Conservation (phyloP, 1,140 invertebrate genomes). For the Cyrtorhinus lividipennis region DNA sequence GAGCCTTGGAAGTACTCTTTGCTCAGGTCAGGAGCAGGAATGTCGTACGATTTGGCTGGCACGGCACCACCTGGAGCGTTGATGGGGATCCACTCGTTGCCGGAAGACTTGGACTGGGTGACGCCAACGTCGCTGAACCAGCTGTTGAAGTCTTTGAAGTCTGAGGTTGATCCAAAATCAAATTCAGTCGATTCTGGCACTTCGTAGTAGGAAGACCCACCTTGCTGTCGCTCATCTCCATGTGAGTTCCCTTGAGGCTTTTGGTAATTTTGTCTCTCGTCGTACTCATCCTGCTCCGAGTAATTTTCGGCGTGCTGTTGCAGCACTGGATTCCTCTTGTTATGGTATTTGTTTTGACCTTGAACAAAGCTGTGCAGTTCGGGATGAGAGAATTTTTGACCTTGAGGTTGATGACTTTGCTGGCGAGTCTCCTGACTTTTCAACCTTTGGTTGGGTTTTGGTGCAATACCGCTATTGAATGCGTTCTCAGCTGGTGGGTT, state of each 20-base stretch:
- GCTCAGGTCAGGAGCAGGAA: slow-evolving; percentile 24
- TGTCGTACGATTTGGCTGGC: slow-evolving; percentile 24
- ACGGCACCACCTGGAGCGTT: slow-evolving; percentile 26
- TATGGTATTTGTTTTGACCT: background rate
- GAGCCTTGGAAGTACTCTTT: background rate
- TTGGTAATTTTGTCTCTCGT: background rate
- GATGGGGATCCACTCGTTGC: slow-evolving; percentile 25
- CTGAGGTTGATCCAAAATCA: background rate
- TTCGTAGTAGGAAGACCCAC: background rate
- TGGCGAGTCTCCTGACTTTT: background rate
- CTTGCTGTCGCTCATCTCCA: background rate
- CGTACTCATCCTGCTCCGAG: background rate
- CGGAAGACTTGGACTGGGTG: background rate
- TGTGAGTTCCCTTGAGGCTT: background rate
- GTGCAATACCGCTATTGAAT: background rate
- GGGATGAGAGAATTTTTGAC: background rate
- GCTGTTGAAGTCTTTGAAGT: background rate
- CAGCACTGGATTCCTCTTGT: background rate
- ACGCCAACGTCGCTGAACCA: background rate
- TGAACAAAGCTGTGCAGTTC: background rate
- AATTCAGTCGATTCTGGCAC: background rate
- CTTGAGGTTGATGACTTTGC: background rate
- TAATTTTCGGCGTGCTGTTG: background rate
- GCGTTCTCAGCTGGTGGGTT: background rate
- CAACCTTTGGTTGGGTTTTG: background rate